Evolutionary conservation across 2,888 invertebrate species (phyloP).

Genomic region (Andrena dorsata): DNA sequence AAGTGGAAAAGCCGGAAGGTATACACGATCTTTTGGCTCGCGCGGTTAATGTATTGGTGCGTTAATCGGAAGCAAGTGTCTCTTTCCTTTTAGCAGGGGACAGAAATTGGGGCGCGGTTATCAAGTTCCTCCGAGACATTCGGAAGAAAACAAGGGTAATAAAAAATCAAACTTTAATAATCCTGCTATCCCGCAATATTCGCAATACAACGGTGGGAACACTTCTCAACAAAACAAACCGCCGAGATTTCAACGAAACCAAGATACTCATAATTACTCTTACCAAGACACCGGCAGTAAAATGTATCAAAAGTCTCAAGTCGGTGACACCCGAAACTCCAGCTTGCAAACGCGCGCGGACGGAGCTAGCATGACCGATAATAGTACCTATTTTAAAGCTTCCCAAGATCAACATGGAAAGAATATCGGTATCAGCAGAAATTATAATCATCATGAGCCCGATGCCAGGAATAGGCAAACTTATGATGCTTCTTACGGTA

Average conservation of each 20-base stretch:
- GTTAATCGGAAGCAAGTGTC: background rate
- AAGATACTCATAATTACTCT: slow-evolving; percentile 74
- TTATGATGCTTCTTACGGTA: slow-evolving; percentile 72
- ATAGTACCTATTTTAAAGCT: slow-evolving; percentile 68
- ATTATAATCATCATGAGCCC: slow-evolving; percentile 71
- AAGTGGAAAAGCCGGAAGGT: slow-evolving; percentile 80
- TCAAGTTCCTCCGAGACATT: slow-evolving; percentile 78
- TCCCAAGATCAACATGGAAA: slow-evolving; percentile 70
- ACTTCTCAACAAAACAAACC: slow-evolving; percentile 85
- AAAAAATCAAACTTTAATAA: slow-evolving; percentile 73
- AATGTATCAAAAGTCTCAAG: slow-evolving; percentile 68
- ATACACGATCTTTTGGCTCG: slow-evolving; percentile 19
- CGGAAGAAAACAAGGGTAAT: slow-evolving; percentile 75
- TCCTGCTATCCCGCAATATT: slow-evolving; percentile 61
- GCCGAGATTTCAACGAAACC: slow-evolving; percentile 88
- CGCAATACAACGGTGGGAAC: slow-evolving; percentile 70
- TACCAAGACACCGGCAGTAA: slow-evolving; percentile 73
- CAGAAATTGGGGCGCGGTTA: slow-evolving; percentile 77
- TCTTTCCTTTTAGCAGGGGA: slow-evolving; percentile 61
- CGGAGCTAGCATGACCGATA: slow-evolving; percentile 62
- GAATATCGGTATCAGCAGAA: slow-evolving; percentile 67
- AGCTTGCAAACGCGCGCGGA: slow-evolving; percentile 72
- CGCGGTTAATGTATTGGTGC: background rate
- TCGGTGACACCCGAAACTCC: slow-evolving; percentile 75
- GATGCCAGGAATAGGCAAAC: slow-evolving; percentile 69